A percentile compares a stretch with the other conserved stretches of the same genome.
Conservation (phyloP, 2,888 invertebrate species). For the Platypus cylindrus region DNA sequence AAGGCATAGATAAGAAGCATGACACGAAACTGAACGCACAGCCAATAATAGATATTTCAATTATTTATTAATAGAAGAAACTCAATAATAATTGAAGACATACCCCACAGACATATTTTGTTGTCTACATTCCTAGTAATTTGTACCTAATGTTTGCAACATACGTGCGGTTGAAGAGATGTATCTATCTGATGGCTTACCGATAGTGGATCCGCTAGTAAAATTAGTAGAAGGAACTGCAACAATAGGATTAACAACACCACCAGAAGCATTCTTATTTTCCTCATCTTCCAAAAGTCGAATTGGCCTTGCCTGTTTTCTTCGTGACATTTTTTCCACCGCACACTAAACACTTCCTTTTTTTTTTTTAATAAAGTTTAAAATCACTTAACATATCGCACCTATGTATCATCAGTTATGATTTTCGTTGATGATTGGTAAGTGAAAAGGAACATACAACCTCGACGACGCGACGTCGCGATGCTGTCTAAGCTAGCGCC, state of each 20-base stretch:
- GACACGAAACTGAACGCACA: too few species aligned
- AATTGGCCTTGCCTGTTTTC: slow-evolving; percentile 43
- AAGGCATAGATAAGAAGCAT: too few species aligned
- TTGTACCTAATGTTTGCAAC: too few species aligned
- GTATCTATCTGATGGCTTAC: slow-evolving; percentile 6
- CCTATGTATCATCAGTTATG: slow-evolving; percentile 25
- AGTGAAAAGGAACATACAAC: slow-evolving; percentile 30
- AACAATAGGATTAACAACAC: slow-evolving; percentile 17
- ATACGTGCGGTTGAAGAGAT: neutral
- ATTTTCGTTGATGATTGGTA: slow-evolving; percentile 27
- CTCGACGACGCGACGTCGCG: slow-evolving; percentile 36
- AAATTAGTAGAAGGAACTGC: slow-evolving; percentile 20
- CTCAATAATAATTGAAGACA: slow-evolving; percentile 1
- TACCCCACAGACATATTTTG: too few species aligned
- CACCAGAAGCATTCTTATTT: slow-evolving; percentile 23
- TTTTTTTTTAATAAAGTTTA: slow-evolving; percentile 24
- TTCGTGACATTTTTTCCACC: slow-evolving; percentile 37
- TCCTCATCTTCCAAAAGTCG: slow-evolving; percentile 40
- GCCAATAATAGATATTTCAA: too few species aligned
- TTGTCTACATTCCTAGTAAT: too few species aligned
- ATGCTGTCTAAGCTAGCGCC: slow-evolving; percentile 35
- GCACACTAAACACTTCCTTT: slow-evolving; percentile 19
- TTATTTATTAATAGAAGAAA: neutral
- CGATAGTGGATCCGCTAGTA: slow-evolving; percentile 15
- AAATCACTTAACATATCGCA: slow-evolving; percentile 21